phyloP scores from a whole-genome alignment of 2,797 vertebrate genomes.

The Eospalax fontanierii region DNA sequence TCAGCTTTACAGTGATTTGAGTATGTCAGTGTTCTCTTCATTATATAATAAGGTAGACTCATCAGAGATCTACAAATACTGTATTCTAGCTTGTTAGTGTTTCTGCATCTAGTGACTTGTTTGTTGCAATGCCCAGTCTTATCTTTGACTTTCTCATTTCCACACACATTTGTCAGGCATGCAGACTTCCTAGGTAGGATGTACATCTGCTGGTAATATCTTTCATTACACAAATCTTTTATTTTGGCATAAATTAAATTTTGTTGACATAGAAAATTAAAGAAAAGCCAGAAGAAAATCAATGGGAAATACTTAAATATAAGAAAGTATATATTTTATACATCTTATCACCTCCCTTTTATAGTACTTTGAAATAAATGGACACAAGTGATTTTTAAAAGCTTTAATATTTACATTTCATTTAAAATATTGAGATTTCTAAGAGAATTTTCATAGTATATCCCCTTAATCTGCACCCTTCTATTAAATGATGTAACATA shows the following conservation, averaged over 20 bases:
- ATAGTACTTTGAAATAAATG: constrained; percentile 7
- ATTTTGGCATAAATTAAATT: constrained; percentile 17
- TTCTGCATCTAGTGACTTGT: not conserved
- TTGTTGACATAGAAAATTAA: not conserved
- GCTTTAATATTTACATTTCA: not conserved
- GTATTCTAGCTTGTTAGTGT: not conserved
- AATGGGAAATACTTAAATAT: constrained; percentile 15
- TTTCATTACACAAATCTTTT: constrained; percentile 27
- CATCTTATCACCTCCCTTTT: not conserved
- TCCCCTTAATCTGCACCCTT: constrained; percentile 72
- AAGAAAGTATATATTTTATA: not conserved
- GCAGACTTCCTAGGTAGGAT: not conserved
- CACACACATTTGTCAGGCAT: not conserved
- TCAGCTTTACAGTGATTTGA: not conserved
- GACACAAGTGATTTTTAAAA: not conserved
- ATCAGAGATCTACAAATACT: not conserved
- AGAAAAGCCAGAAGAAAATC: not conserved
- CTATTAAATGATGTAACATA: constrained; percentile 62
- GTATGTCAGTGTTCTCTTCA: not conserved
- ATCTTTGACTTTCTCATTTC: not conserved
- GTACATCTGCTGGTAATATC: not conserved
- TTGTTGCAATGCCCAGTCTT: not conserved
- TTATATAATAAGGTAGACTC: not conserved
- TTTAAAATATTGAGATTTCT: not conserved
- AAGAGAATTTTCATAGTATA: constrained; percentile 39